These are phyloP conservation scores for Orius insidiosus DNA, from an alignment of 1,140 invertebrate species.

Conservation along the genomic window DNA sequence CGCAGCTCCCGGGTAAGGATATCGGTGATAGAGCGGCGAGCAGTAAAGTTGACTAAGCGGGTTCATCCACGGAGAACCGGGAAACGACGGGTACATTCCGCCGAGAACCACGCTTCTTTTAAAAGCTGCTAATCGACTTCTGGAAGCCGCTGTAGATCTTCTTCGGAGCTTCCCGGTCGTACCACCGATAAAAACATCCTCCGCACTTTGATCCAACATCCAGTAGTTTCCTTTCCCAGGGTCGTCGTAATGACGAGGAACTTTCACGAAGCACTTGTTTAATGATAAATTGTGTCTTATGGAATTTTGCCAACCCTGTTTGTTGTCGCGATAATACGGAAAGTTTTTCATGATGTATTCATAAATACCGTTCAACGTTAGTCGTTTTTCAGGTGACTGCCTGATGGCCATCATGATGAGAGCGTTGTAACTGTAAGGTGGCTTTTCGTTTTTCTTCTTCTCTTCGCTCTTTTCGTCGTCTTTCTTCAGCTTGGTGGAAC, in stretches of 20 bases:
- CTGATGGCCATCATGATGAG: constrained; percentile 99
- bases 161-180: constrained; percentile 86
- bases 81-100: constrained; percentile 29
- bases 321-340: constrained; percentile 94
- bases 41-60: constrained; percentile 21
- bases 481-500: constrained; percentile 29
- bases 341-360: constrained; percentile 98
- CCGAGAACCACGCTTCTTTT: constrained; percentile 44
- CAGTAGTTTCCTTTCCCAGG: constrained; percentile 92
- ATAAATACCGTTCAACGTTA: constrained; percentile 98
- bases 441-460: constrained; percentile 64
- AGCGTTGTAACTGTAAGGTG: constrained; percentile 95
- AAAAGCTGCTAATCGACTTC: constrained; percentile 53
- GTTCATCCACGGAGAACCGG: constrained; percentile 25
- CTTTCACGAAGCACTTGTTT: constrained; percentile 98
- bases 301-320: constrained; percentile 98
- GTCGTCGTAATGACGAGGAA: constrained; percentile 82
- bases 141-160: constrained; percentile 45
- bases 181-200: constrained; percentile 95
- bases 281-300: constrained; percentile 92
- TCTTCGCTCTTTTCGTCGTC: constrained; percentile 31
- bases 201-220: constrained; percentile 86
- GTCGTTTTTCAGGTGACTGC: constrained; percentile 77
- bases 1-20: constrained; percentile 21
- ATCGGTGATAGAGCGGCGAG: constrained; percentile 26